A percentile compares a stretch with the other conserved stretches of the same genome.
phyloP scores from a whole-genome alignment of 2,888 invertebrate genomes.

The Cenopis cana region DNA sequence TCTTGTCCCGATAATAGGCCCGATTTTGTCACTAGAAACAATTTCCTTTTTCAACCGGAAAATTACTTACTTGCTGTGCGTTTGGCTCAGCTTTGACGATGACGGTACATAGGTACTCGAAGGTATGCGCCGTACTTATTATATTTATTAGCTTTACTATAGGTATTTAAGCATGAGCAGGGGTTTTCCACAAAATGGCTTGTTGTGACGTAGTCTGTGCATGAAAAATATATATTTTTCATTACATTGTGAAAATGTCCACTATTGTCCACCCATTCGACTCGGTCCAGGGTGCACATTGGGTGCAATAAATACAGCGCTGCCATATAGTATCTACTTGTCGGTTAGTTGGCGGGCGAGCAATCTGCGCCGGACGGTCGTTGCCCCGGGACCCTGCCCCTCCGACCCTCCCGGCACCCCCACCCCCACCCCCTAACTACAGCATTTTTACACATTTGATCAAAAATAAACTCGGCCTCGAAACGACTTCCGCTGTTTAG shows the following conservation, averaged over 20 bases:
- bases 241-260: conserved; percentile 5
- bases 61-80: neutral
- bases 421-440: neutral
- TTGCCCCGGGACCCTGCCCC: conserved; percentile 10
- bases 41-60: conserved; percentile 8
- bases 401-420: neutral
- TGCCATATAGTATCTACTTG: no score
- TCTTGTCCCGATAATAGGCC: conserved; percentile 26
- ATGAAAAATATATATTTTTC: conserved; percentile 1
- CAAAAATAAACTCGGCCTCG: conserved; percentile 20
- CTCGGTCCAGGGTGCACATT: conserved; percentile 11
- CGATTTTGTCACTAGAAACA: conserved; percentile 26
- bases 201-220: neutral
- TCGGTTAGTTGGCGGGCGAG: conserved; percentile 17
- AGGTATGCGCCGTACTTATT: no score
- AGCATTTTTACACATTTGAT: conserved; percentile 22
- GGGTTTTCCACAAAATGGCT: neutral
- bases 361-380: conserved; percentile 23
- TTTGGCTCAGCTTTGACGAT: neutral
- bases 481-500: conserved; percentile 17
- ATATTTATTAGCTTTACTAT: neutral
- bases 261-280: conserved; percentile 5
- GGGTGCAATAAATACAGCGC: conserved; percentile 7
- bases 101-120: neutral
- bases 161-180: neutral